Evolutionary conservation across 2,888 invertebrate genomes (phyloP).

Genomic region (Agrotis clavis): DNA sequence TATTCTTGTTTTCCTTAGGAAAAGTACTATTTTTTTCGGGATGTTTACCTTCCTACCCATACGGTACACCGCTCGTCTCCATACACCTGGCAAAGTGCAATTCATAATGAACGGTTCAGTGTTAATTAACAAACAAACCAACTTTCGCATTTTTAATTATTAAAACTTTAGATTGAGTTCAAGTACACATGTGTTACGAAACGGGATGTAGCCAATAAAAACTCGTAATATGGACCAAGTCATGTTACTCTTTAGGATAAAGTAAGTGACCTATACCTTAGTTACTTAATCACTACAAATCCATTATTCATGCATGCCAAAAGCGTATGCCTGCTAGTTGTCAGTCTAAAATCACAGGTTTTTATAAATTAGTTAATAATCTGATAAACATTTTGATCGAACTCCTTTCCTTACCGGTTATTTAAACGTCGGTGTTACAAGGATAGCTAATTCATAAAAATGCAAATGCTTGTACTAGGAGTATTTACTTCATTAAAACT

Average conservation of each 20-base stretch:
- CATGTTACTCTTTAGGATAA: not conserved
- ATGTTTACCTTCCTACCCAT: no score
- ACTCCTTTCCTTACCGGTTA: conserved; percentile 40
- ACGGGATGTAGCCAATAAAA: not conserved
- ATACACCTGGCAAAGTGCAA: no score
- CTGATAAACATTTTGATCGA: conserved; percentile 28
- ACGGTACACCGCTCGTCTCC: no score
- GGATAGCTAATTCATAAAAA: conserved; percentile 46
- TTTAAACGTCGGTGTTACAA: conserved; percentile 24
- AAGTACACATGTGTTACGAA: no score
- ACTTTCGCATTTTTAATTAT: no score
- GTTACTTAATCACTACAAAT: not conserved
- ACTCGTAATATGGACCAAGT: not conserved
- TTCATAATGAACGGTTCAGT: no score
- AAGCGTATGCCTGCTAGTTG: not conserved
- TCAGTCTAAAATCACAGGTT: conserved; percentile 4
- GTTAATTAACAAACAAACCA: no score
- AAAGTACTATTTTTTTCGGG: no score
- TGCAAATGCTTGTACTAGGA: conserved; percentile 22
- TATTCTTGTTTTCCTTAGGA: no score
- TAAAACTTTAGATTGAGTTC: no score
- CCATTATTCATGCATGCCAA: not conserved
- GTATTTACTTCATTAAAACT: not conserved
- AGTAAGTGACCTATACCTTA: conserved; percentile 1
- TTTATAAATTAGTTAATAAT: conserved; percentile 17